Evolutionary conservation across 1,140 invertebrate genomes (phyloP), one percentile per base, ranked within the genome.

Genomic region (Drosophila arawakana): DNA sequence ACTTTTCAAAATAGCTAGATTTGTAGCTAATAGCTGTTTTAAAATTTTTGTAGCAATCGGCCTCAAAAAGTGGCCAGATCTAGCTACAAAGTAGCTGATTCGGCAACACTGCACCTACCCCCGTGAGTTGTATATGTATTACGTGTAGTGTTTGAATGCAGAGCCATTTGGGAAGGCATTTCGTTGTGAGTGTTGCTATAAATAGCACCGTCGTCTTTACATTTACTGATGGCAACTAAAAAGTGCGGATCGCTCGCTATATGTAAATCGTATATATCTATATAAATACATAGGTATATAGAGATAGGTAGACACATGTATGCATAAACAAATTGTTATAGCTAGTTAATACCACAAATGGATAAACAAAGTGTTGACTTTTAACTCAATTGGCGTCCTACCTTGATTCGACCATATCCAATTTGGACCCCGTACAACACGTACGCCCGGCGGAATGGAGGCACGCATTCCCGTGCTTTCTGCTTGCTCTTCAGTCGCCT

Each of bases 401-500:
- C 94, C 94, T 93, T 95, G 96, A 89, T 96, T 94, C 10, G 93
- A 94, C 96, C 96, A 97, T 84, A 95, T 95, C 97, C 97, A 97
- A 92, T 97, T 96, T 21, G 95, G 95, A 8, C 96, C 96, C 55
- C 96, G 93, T 7, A 97, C 96, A 41, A 98, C 97, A 77, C 96
- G 93, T 63, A 97, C 92, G 13, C 96, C 96, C n/a, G 93, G 90
- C 41, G 84, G 86, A 81, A 92, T 91, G 72, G 91, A 76, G 73
- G 91, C 77, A 67, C 88, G 81, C 91, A 91, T 92, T 69, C 59
- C 83, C 52, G 59, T 69, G 41, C 61, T 86, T 44, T 69, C 41
- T 61, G 59, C 49, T 35, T 73, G 63, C 62, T 58, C 58, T 62
- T 76, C 46, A 9, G 57, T 46, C 50, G 67, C 62, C 76, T 72